phyloP scores from a whole-genome alignment of 2,113 vertebrate genomes.

The Hucho hucho region DNA sequence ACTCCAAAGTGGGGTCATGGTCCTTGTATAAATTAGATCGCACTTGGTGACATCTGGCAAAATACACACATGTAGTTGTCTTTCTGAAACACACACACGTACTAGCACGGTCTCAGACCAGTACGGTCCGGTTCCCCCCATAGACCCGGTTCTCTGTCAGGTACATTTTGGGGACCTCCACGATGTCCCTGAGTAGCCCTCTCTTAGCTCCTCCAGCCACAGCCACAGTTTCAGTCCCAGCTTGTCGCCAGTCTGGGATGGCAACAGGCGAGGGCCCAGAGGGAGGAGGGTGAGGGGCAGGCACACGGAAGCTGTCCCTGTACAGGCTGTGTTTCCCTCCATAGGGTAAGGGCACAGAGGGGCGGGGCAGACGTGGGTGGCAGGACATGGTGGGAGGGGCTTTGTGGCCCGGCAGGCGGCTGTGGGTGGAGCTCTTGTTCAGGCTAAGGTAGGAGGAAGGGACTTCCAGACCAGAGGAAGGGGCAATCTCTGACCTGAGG shows the following conservation, averaged over 20 bases:
- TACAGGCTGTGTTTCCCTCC: constrained; percentile 32
- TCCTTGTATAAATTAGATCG: constrained; percentile 14
- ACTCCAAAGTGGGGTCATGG: neutral
- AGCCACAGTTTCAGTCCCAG: neutral
- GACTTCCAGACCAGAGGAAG: neutral
- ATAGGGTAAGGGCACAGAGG: constrained; percentile 24
- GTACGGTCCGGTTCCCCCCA: constrained; percentile 17
- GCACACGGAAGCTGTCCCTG: constrained; percentile 27
- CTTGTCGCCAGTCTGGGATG: neutral
- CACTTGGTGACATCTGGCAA: neutral
- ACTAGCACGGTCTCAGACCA: constrained; percentile 23
- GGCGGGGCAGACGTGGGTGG: constrained; percentile 18
- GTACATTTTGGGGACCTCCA: constrained; percentile 45
- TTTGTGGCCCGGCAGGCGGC: constrained; percentile 12
- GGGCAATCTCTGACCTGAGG: constrained; percentile 28
- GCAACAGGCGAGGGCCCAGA: neutral
- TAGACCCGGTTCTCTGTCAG: constrained; percentile 32
- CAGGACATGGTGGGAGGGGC: constrained; percentile 10
- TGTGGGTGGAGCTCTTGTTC: constrained; percentile 17
- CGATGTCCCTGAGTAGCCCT: constrained; percentile 2
- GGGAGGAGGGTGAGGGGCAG: neutral
- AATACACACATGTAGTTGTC: neutral
- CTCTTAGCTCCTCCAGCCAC: neutral
- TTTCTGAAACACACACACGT: neutral
- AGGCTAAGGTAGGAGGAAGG: constrained; percentile 1